Base-by-base conservation (phyloP, 2,888 invertebrate species). In the Operophtera brumata region DNA sequence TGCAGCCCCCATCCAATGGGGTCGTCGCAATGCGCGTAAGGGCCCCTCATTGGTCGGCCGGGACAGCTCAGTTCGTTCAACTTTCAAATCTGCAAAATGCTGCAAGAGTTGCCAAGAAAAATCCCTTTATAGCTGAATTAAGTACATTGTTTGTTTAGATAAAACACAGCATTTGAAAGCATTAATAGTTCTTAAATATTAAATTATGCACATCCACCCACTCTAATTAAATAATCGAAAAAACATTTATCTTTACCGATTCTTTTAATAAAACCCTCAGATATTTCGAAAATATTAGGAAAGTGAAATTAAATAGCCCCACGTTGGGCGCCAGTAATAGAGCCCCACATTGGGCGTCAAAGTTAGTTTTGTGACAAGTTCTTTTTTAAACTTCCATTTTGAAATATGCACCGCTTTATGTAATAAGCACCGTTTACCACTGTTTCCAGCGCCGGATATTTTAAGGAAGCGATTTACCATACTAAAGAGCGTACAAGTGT, bases 1-100 rank as follows among this genome's bases (percentile, higher is more conserved):
- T 76, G 73, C 74, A 74, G 62, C 36, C 57, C 60, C 60, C 69
- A 61, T 63, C 77, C 82, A 83, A 82, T 75, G 78, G 71, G 85
- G 84, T 76, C 86, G 80, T 75, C 87, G 86, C 86, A 87, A 71
- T 87, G 86, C 86, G 86, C 84, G 85, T 76, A 61, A 70, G 61
- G 64, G 64, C 60, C 50, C 67, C 65, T 69, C 61, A 75, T 77
- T 78, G 77, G 77, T 69, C 65, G 67, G 61, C 64, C 62, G 67
- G 68, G 66, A 67, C 65, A 65, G 65, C 70, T 61, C 62, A 66
- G 84, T 80, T 82, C 84, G 67, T 83, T 84, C 78, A 84, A 80
- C 84, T 79, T 73, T 67, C 68, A 45, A 78, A 79, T 76, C 74
- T 75, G 74, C 77, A 78, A 77, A 80, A 76, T 67, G 68, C 68